Base-by-base conservation (phyloP, 2,113 vertebrate species). In the Mionectes macconnelli region DNA sequence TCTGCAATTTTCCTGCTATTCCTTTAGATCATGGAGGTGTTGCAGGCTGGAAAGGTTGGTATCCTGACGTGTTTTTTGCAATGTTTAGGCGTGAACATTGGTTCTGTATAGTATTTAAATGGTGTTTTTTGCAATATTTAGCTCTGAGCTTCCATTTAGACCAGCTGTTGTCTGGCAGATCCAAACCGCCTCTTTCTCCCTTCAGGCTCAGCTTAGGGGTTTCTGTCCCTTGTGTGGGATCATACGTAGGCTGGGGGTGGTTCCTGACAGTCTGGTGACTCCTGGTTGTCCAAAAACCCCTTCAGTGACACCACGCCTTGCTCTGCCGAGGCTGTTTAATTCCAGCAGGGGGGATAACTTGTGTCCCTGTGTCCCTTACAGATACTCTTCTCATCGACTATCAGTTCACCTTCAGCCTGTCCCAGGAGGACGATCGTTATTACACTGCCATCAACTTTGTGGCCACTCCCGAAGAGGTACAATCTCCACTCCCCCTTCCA, bases 381-480 rank as follows among this genome's bases (percentile, higher is more conserved):
- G 99, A 99, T 96, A 99, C 99, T 24, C 98, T 99, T 40, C 98
- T 99, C 87, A 99, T 99, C 73, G 99, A 99, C 98, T 99, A 99
- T 97, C 99, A 99, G 98, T 99, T 99, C 98, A 99, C 99, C 97
- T 99, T 99, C 98, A 99, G 99, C 96, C 98, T 99, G 70, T 99
- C 99, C 49, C 99, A 99, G 97, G 99, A 99, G 97, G 99, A 99
- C 33, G 99, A 99, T 95, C 99, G 99, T 55, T 99, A 99, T 96
- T 99, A 99, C 96, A 99, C 99, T 42, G 99, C 99, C 83, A 99
- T 99, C 98, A 99, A 99, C 98, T 99, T 99, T 68, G 99, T 99
- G 95, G 99, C 99, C 59, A 99, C 99, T 21, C 99, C 99, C 4
- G 99, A 99, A 93, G 99, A 99, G 98, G 99, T 99, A 97, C 89